phyloP scores from a whole-genome alignment of 2,888 invertebrate species.

The Limenitis camilla region DNA sequence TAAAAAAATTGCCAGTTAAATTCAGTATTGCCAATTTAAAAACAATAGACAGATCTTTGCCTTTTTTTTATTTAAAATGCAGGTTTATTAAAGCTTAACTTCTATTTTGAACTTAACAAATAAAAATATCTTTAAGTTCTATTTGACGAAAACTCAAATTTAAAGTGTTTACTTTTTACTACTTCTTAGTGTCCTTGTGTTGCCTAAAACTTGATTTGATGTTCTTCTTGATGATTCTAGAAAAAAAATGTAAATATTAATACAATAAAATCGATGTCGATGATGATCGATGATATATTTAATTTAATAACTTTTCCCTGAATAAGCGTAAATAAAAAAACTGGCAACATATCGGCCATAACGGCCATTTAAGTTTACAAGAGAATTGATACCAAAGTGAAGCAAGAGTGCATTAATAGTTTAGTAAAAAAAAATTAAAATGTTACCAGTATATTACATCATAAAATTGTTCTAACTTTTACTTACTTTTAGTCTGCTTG shows the following conservation, averaged over 20 bases:
- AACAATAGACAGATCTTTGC: slow-evolving; percentile 1
- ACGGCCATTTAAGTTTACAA: too few relatives aligned
- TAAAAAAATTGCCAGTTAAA: not conserved
- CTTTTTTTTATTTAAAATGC: slow-evolving; percentile 14
- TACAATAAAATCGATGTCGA: not conserved
- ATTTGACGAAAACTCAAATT: slow-evolving; percentile 1
- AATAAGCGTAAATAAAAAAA: too few relatives aligned
- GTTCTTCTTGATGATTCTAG: slow-evolving; percentile 40
- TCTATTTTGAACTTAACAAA: slow-evolving; percentile 6
- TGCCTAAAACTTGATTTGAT: slow-evolving; percentile 30
- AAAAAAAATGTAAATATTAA: slow-evolving; percentile 25
- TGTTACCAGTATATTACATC: too few relatives aligned
- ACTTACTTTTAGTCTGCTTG: slow-evolving; percentile 36
- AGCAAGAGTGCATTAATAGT: not conserved
- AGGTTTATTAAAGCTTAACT: slow-evolving; percentile 19
- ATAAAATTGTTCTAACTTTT: too few relatives aligned
- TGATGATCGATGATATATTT: not conserved
- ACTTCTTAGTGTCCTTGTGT: slow-evolving; percentile 50
- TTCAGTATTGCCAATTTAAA: slow-evolving; percentile 11
- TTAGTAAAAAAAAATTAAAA: not conserved
- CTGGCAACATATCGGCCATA: too few relatives aligned
- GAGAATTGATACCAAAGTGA: not conserved
- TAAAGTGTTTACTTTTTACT: slow-evolving; percentile 37
- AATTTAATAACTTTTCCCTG: too few relatives aligned
- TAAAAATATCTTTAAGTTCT: not conserved